A percentile compares a stretch with the other conserved stretches of the same genome.
Evolutionary conservation across 2,113 vertebrate genomes (phyloP).

Genomic region (Anas platyrhynchos): DNA sequence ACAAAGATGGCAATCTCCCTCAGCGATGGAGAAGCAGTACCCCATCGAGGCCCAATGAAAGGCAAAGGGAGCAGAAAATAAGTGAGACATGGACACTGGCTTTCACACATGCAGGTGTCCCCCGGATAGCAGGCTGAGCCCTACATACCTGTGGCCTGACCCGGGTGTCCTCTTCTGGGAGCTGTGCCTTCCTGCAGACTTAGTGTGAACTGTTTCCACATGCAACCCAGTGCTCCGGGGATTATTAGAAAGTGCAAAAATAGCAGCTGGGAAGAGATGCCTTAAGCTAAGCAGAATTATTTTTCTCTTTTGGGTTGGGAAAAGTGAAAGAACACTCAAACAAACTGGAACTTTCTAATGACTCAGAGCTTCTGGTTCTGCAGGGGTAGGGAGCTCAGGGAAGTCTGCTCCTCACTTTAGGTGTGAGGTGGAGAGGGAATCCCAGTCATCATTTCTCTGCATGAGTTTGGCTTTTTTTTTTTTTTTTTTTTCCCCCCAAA

Average conservation of each 20-base stretch:
- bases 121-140: background rate
- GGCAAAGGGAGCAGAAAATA: background rate
- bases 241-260: background rate
- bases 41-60: accelerated
- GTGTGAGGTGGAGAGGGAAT: background rate
- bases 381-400: background rate
- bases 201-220: too few relatives aligned
- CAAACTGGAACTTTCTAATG: background rate
- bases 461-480: background rate
- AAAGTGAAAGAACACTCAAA: background rate
- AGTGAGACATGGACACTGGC: background rate
- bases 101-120: background rate
- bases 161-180: background rate
- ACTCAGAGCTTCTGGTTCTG: background rate
- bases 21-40: background rate
- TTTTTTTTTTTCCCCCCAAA: too few relatives aligned
- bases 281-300: background rate
- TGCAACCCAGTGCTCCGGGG: background rate
- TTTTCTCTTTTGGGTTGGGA: background rate
- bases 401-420: background rate
- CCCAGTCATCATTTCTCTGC: background rate
- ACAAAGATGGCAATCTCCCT: background rate
- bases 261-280: background rate
- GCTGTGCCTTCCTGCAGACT: background rate
- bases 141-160: background rate